Base-by-base conservation (phyloP, 1,140 invertebrate species). In the Zaprionus taronus region DNA sequence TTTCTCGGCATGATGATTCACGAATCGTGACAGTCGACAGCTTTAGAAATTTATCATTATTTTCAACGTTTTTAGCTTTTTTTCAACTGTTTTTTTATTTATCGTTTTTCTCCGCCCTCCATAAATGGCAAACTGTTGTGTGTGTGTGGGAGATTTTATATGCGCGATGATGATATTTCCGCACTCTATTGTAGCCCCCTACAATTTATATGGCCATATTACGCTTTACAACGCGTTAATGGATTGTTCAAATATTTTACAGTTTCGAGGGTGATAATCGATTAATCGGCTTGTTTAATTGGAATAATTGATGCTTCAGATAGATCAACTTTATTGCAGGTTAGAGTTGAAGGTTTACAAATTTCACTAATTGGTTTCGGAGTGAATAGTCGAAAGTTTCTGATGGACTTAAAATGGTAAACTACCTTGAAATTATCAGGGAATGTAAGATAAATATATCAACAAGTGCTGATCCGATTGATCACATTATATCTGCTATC, bases 1-100 rank as follows among this genome's bases (percentile, higher is more conserved):
- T 67, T 36, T 15, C 55, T 15, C 55, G 74, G 47, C 47, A 68
- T 77, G 70, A 68, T 77, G 70, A 77, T 67, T 77, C 56, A 55
- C 22, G 2, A 66, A 66, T 74, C 72, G 72, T 60, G 64, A 73
- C 64, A 68, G 34, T 51, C 49, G 71, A 66, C 64, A 26, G 49
- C 61, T 72, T 65, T 72, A 65, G 28, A 76, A 72, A 76, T 76
- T 76, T 60, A 71, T 72, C 68, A 71, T 72, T 51, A 62, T 70
- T 62, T 63, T 38, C 60, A 22, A 12, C n/a, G 22, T 51, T 51
- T 24, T 51, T 49, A 22, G 12, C n/a, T 24, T 51, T 51, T 51
- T 51, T 31, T 44, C 5, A 12, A 49, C 6, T 60, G 22, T 34
- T 36, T 47, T 47, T 65, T 47, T 51, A 24, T 47, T 44, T 69